A percentile compares a stretch with the other conserved stretches of the same genome.
These are phyloP conservation scores for Mylabris phalerata DNA, from an alignment of 1,140 invertebrate genomes.

Conservation along the genomic window DNA sequence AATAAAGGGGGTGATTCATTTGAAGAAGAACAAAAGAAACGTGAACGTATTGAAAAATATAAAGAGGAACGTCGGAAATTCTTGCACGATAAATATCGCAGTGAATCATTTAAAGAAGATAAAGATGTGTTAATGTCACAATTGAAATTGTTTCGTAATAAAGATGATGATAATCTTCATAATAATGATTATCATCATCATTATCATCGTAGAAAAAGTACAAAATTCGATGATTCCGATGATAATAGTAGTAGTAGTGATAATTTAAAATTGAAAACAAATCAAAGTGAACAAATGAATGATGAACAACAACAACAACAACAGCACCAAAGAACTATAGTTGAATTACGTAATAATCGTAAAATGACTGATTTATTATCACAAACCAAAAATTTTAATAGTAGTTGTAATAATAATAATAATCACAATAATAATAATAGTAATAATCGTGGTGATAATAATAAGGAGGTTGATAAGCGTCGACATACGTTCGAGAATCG, in stretches of 20 bases:
- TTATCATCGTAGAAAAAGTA: background rate
- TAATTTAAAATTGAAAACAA: background rate
- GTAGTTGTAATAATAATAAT: background rate
- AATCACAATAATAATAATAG: background rate
- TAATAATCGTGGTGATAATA: slow-evolving; percentile 21
- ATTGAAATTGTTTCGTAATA: slow-evolving; percentile 35
- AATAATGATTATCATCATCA: background rate
- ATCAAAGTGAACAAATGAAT: background rate
- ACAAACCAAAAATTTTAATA: slow-evolving; percentile 3
- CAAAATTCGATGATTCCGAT: too few relatives aligned
- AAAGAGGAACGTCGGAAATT: slow-evolving; percentile 85
- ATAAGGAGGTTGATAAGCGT: slow-evolving; percentile 23
- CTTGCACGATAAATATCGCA: slow-evolving; percentile 66
- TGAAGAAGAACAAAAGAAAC: slow-evolving; percentile 44
- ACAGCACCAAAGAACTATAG: background rate
- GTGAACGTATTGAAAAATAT: slow-evolving; percentile 81
- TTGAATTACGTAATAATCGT: background rate
- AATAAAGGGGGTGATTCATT: slow-evolving; percentile 2
- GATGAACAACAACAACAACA: background rate
- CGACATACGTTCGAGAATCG: slow-evolving; percentile 35
- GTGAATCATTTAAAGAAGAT: slow-evolving; percentile 68
- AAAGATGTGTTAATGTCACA: slow-evolving; percentile 43
- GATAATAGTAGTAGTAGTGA: background rate
- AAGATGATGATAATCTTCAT: slow-evolving; percentile 20
- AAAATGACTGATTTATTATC: slow-evolving; percentile 6